A percentile compares a stretch with the other conserved stretches of the same genome.
phyloP scores from a whole-genome alignment of 1,140 invertebrate species.

The Microplitis demolitor region DNA sequence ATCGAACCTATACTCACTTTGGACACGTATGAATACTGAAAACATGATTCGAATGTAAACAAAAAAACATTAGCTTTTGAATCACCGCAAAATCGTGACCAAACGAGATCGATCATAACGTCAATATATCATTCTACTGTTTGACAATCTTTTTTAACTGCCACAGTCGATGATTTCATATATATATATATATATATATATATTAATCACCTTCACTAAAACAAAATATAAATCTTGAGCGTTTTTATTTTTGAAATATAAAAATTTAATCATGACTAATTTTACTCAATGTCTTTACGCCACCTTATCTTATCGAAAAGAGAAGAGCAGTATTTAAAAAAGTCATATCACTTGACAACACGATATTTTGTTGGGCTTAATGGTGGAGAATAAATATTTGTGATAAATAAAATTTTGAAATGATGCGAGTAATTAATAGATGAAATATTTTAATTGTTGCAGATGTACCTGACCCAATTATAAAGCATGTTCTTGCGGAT shows the following conservation, averaged over 20 bases:
- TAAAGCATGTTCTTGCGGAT: conserved; percentile 65
- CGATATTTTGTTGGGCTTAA: too few relatives aligned
- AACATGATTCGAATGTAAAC: conserved; percentile 8
- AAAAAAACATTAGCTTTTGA: neutral
- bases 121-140: neutral
- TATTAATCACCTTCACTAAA: neutral
- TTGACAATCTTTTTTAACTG: neutral
- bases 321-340: too few relatives aligned
- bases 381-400: too few relatives aligned
- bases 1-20: neutral
- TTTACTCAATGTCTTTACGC: too few relatives aligned
- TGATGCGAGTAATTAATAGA: neutral
- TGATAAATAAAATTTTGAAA: too few relatives aligned
- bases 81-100: conserved; percentile 14
- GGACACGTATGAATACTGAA: conserved; percentile 21
- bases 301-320: too few relatives aligned
- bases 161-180: neutral
- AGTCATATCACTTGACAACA: too few relatives aligned
- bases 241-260: too few relatives aligned
- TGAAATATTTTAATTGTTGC: conserved; percentile 21
- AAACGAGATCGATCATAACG: conserved; percentile 15
- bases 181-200: neutral
- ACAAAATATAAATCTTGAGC: too few relatives aligned
- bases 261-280: too few relatives aligned
- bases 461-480: conserved; percentile 64